These are phyloP conservation scores for Apotomis capreana DNA, from an alignment of 2,888 invertebrate species.

Conservation along the genomic window DNA sequence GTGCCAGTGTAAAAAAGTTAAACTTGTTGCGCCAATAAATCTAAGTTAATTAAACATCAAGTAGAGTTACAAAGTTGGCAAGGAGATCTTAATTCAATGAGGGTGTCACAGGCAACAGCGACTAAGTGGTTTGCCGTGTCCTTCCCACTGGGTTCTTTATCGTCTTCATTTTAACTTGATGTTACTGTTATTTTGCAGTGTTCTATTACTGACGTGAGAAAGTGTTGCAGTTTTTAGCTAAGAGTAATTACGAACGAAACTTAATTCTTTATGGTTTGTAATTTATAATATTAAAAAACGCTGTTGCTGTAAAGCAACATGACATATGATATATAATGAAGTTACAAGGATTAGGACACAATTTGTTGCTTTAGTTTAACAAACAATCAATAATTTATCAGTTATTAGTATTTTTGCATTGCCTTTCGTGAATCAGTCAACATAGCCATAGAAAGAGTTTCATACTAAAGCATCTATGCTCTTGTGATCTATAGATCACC, in stretches of 20 bases:
- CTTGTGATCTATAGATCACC: no score
- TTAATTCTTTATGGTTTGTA: neutral
- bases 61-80: conserved; percentile 48
- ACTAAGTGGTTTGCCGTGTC: conserved; percentile 71
- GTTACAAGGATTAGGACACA: no score
- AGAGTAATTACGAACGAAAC: conserved; percentile 2
- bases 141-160: conserved; percentile 62
- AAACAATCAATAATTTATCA: no score
- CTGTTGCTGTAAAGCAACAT: no score
- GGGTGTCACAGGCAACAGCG: conserved; percentile 53
- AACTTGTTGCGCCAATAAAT: conserved; percentile 48
- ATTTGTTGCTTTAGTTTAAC: no score
- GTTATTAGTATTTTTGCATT: no score
- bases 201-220: conserved; percentile 47
- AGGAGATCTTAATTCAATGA: conserved; percentile 55
- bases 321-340: no score
- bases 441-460: no score
- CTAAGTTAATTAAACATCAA: conserved; percentile 54
- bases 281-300: neutral
- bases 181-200: conserved; percentile 62
- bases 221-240: conserved; percentile 7
- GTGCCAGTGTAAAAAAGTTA: conserved; percentile 2
- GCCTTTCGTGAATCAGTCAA: no score
- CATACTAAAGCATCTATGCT: no score
- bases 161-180: conserved; percentile 55